These are phyloP conservation scores for Tribolium madens DNA, from an alignment of 1,140 invertebrate genomes.

Conservation along the genomic window DNA sequence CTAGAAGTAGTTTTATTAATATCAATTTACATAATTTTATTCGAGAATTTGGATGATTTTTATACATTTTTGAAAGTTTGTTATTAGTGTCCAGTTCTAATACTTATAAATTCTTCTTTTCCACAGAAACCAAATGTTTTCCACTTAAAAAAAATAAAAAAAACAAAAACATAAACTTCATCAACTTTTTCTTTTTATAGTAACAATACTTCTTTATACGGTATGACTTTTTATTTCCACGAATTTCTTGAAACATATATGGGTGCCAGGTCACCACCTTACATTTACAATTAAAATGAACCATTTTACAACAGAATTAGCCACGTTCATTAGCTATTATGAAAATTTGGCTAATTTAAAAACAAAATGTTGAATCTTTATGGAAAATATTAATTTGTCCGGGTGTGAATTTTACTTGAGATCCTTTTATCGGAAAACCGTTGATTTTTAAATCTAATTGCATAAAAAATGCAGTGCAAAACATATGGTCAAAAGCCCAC, in stretches of 20 bases:
- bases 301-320: neutral
- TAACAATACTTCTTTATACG: neutral
- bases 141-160: too few species aligned
- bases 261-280: neutral
- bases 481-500: conserved; percentile 37
- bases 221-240: neutral
- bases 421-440: neutral
- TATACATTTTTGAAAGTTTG: too few species aligned
- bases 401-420: neutral
- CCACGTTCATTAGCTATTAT: neutral
- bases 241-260: neutral
- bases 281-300: neutral
- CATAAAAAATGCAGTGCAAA: conserved; percentile 14
- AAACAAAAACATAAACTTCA: too few species aligned
- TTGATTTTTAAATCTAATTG: neutral
- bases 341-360: too few species aligned
- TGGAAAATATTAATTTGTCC: too few species aligned
- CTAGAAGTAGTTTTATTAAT: too few species aligned
- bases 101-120: too few species aligned
- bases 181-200: neutral
- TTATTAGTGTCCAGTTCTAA: too few species aligned
- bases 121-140: too few species aligned
- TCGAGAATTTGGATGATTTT: too few species aligned
- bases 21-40: too few species aligned
- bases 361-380: too few species aligned